phyloP scores from a whole-genome alignment of 2,888 invertebrate genomes.

The Drosophila fungiperda region DNA sequence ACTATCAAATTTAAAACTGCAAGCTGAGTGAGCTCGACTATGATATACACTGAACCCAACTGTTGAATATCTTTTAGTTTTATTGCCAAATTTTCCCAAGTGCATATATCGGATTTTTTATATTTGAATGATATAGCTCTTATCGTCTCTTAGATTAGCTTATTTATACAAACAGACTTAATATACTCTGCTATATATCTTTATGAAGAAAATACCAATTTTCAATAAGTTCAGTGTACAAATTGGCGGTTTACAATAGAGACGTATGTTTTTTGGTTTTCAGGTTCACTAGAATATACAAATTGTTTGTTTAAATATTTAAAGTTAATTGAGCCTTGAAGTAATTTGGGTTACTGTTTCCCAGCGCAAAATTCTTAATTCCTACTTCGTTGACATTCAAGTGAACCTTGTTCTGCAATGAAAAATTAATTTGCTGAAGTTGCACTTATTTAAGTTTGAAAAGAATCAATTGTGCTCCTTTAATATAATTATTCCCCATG shows the following conservation, averaged over 20 bases:
- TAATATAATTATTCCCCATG: neutral
- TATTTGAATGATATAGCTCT: neutral
- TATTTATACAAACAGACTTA: too few relatives aligned
- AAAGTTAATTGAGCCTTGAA: neutral
- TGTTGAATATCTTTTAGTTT: neutral
- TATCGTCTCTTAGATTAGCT: neutral
- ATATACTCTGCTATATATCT: neutral
- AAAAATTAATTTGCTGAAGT: neutral
- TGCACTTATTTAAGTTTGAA: neutral
- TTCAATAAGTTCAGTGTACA: neutral
- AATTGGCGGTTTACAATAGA: neutral
- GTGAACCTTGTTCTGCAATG: neutral
- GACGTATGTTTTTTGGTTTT: neutral
- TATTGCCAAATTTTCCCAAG: neutral
- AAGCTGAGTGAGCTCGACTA: neutral
- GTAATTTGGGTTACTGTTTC: neutral
- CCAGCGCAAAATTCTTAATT: neutral
- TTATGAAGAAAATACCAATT: neutral
- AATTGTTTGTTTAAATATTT: conserved; percentile 4
- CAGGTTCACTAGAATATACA: neutral
- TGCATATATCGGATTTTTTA: neutral
- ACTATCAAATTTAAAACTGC: neutral
- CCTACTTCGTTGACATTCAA: neutral
- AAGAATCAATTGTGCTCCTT: neutral
- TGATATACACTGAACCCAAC: neutral